Percentiles rank a stretch among this genome's conserved stretches.
phyloP scores from a whole-genome alignment of 2,797 vertebrate genomes.

The Acanthiza pusilla region DNA sequence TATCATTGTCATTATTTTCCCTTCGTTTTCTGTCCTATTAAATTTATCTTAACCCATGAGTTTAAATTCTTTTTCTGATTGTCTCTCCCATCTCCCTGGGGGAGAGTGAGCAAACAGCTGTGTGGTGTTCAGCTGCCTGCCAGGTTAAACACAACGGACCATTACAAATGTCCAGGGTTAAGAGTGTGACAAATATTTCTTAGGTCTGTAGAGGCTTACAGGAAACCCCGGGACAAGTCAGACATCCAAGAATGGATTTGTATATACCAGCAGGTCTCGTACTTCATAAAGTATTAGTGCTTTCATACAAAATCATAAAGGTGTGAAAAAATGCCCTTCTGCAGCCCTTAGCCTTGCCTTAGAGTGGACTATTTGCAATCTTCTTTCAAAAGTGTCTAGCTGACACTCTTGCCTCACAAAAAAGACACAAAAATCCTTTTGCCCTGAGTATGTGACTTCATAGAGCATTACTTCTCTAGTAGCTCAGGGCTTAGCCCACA shows the following conservation, averaged over 20 bases:
- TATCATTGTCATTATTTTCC: background rate
- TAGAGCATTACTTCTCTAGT: background rate
- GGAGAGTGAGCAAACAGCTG: background rate
- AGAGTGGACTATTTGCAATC: background rate
- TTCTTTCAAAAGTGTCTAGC: background rate
- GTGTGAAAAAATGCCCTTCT: background rate
- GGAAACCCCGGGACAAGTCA: background rate
- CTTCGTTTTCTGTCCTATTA: background rate
- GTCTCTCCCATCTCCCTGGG: background rate
- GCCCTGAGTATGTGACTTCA: background rate
- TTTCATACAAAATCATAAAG: background rate
- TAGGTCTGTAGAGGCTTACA: background rate
- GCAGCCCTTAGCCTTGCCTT: background rate
- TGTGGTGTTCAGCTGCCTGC: background rate
- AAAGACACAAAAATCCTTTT: background rate
- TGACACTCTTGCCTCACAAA: background rate
- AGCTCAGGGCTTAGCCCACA: background rate
- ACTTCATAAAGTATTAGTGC: background rate
- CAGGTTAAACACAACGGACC: background rate
- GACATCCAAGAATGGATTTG: background rate
- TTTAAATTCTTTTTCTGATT: background rate
- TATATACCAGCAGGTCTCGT: background rate
- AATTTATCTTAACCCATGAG: background rate
- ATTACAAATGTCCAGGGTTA: background rate
- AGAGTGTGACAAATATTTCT: background rate